Evolutionary conservation across 2,113 vertebrate species (phyloP), one percentile per base, ranked within the genome.

Genomic region (Rhipidura dahli): DNA sequence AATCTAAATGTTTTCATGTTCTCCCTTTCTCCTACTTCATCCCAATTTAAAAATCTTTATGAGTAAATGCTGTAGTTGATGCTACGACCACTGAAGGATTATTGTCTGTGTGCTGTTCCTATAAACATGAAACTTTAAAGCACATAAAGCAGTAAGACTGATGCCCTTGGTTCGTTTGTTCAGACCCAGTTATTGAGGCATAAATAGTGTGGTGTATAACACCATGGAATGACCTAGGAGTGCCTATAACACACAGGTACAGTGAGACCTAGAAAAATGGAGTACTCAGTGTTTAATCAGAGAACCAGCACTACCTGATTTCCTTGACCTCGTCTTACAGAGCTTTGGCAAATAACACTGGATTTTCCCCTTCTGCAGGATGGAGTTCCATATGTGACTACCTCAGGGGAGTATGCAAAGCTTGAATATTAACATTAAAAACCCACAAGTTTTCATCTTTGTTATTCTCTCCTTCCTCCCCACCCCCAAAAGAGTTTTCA

Each of bases 151-250:
- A 81, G 14, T 47, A 85, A 69, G 54, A 42, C 24, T 40, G 59
- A 77, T 10, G 10, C 39, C 68, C 68, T 63, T 88, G 47, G 59
- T 83, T 84, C 17, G 0, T 91, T 59, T 83, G 30, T 61, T 88
- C 87, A 88, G 85, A 91, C 47, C 54, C 42, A 83, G 39, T 83
- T 95, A 93, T 60, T 78, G 66, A 82, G 57, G 64, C 82, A 91
- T 88, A 90, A 88, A 94, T 9, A 90, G 54, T 26, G 33, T 78
- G 30, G 68, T 86, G 16, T 68, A 1, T 66, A 91, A 49, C 66
- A 76, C 56, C 54, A 69, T 37, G 49, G 86, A 87, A 82, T 82
- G 49, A 89, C 23, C 39, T 21, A 78, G 77, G 80, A 89, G 22
- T 73, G 26, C 59, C 65, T 86, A 37, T 51, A 81, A 83, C 9